Base-by-base conservation (phyloP, 2,888 invertebrate genomes). In the Portevinia maculata region DNA sequence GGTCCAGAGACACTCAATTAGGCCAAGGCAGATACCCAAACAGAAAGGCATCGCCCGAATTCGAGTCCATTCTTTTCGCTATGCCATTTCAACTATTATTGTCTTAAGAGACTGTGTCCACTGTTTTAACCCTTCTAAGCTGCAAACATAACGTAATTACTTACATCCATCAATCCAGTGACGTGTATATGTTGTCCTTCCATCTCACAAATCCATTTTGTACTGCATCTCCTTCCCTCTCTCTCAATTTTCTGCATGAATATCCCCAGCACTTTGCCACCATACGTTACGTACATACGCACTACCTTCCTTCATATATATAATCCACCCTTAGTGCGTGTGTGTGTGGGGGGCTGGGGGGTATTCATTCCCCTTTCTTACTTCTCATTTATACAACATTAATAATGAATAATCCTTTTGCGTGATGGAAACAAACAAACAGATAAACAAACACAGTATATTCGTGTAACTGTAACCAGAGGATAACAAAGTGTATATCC, bases 341-440 rank as follows among this genome's bases (percentile, higher is more conserved):
- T n/a, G n/a, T n/a, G n/a, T n/a, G n/a, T n/a, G n/a, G n/a, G n/a
- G n/a, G n/a, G n/a, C n/a, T n/a, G n/a, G n/a, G n/a, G n/a, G 46
- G 37, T 28, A 59, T 21, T 21, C n/a, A n/a, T n/a, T n/a, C n/a
- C 21, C 30, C 2, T 17, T 19, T 4, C 11, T 1, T 32, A 0
- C 44, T 30, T 1, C 13, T 2, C 32, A 62, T 44, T 44, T 59
- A 59, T 24, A 46, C 9, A 48, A 15, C 50, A 64, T 64, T 50
- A 64, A 64, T 64, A 64, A 64, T 64, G 37, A 64, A 64, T 64
- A 64, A 64, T 64, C 62, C 62, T 64, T 64, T 50, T 64, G 62
- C 62, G 21, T 62, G 21, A 60, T 17, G 24, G 17, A 57, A 39
- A 30, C 30, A 44, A 41, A 32, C n/a, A 59, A 15, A 11, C 24